Base-by-base conservation (phyloP, 2,888 invertebrate species). In the Chymomyza fuscimana region DNA sequence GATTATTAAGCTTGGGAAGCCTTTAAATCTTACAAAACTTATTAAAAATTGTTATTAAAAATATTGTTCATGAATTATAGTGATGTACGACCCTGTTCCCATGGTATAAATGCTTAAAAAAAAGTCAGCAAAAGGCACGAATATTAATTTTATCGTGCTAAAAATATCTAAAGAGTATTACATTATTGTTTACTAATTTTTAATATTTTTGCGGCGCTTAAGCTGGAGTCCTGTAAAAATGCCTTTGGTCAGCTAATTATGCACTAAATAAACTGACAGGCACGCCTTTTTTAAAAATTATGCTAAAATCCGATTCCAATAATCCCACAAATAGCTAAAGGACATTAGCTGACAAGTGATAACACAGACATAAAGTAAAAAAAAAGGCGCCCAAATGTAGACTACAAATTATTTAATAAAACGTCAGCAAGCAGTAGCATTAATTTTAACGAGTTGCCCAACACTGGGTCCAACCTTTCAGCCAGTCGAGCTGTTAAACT, bases 321-420 rank as follows among this genome's bases (percentile, higher is more conserved):
- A 32, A 32, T 32, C 32, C 32, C 32, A 32, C 32, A 22, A 54
- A 22, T 54, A 22, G 54, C 22, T 7, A 15, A 15, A 19, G 60
- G 66, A 58, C 65, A 46, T 46, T 58, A 29, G 58, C 65, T 58
- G 25, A 32, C 52, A 36, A 50, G 54, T 22, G 25, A 65, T 59
- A 65, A 61, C 81, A 77, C 79, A 77, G 88, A 79, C 78, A 82
- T 82, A 88, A 85, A 88, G 76, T 72, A 73, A 69, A 67, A 68
- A 40, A 46, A 50, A 63, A 52, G 9, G 15, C 36, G 25, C 32
- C 51, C 46, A 65, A 62, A 60, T 69, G 69, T 61, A 66, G 69
- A 72, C 70, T 75, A 75, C 75, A 80, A 72, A 76, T 80, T 83
- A 86, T 88, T 84, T 82, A 87, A 84, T 84, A 87, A 83, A 83